These are phyloP conservation scores for Drosophila suzukii DNA, from an alignment of 1,140 invertebrate species.

Conservation along the genomic window DNA sequence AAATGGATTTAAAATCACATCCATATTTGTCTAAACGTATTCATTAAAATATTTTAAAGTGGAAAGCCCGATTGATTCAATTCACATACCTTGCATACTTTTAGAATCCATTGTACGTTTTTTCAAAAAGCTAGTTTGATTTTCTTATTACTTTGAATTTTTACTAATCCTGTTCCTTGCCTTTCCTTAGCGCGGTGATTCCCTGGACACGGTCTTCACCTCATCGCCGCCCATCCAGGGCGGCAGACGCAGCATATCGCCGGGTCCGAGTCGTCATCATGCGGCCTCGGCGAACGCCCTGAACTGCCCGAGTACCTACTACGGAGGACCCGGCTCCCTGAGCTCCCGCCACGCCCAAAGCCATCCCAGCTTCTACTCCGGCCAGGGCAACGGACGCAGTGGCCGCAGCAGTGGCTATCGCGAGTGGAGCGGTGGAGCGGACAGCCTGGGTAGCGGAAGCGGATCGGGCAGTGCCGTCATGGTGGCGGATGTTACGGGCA, in stretches of 20 bases:
- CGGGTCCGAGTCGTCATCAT: slow-evolving; percentile 58
- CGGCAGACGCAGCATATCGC: slow-evolving; percentile 63
- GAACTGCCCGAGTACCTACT: slow-evolving; percentile 71
- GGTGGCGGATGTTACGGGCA: slow-evolving; percentile 71
- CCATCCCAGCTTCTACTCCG: slow-evolving; percentile 68
- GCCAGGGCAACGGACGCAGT: slow-evolving; percentile 51
- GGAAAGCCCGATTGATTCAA: too few relatives aligned
- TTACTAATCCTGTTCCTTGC: background rate
- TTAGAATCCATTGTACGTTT: too few relatives aligned
- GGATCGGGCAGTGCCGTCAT: slow-evolving; percentile 29
- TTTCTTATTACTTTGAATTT: too few relatives aligned
- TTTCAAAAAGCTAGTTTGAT: too few relatives aligned
- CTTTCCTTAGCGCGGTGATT: slow-evolving; percentile 85
- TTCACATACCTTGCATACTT: too few relatives aligned
- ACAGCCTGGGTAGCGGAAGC: background rate
- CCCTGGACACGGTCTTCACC: slow-evolving; percentile 87
- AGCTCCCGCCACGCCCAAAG: slow-evolving; percentile 63
- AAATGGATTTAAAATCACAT: too few relatives aligned
- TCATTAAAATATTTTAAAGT: too few relatives aligned
- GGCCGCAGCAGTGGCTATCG: slow-evolving; percentile 42
- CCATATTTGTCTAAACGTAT: too few relatives aligned
- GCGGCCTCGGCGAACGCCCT: slow-evolving; percentile 69
- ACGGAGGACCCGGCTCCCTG: slow-evolving; percentile 59
- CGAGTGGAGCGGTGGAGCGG: slow-evolving; percentile 50
- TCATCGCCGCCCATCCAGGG: slow-evolving; percentile 85